Base-by-base conservation (phyloP, 2,113 vertebrate genomes). In the Urocynchramus pylzowi region DNA sequence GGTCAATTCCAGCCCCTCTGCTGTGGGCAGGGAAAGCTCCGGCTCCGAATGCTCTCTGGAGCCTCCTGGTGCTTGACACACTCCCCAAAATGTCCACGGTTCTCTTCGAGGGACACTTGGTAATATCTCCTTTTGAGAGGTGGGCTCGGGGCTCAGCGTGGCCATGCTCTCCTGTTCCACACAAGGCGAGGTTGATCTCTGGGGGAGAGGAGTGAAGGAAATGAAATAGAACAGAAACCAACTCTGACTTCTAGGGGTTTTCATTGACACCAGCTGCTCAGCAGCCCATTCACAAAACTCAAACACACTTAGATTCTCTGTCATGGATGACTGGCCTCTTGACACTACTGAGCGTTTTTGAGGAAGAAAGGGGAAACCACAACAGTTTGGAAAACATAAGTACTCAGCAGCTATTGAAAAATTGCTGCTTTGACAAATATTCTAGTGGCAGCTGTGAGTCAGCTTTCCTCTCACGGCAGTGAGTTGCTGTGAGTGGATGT, bases 81-180 rank as follows among this genome's bases (percentile, higher is more conserved):
- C 8, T 69, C 21, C 54, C 31, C 24, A 11, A 79, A 56, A 49
- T 7, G 28, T 22, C 33, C 10, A 0, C 23, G 16, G 16, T 9
- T 71, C 10, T 20, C 20, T 37, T 28, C 1, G 8, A 67, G 27
- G 14, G 16, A 15, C 47, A 30, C 28, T 26, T 45, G 53, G 30
- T 22, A 63, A 15, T 18, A 11, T 2, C 30, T 26, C 37, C 0
- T 2, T 61, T 30, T n/a, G 61, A 45, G 20, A 30, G 18, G 13
- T 63, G 61, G 23, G 31, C 61, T 86, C 1, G 1, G 56, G 60
- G n/a, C n/a, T 24, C 22, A 44, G 28, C 14, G 31, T 74, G 27
- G 52, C 42, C 10, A 0, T 0, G 23, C 9, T 63, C 7, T 5
- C 10, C 7, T 9, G 0, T 33, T 44, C 23, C 67, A 12, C 16